Base-by-base conservation (phyloP, 2,797 vertebrate species). In the Pseudochirops cupreus region DNA sequence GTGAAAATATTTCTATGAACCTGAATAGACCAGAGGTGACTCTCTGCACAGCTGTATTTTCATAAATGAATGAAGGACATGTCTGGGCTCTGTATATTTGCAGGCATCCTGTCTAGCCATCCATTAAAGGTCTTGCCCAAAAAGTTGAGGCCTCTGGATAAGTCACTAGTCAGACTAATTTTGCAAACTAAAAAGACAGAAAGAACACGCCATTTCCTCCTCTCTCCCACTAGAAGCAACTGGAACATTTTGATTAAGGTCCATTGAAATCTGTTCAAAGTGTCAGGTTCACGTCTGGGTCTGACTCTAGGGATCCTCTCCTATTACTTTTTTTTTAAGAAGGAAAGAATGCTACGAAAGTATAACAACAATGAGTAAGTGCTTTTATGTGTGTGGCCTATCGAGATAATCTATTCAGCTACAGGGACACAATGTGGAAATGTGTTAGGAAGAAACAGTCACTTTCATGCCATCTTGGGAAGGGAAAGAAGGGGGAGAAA, bases 361-460 rank as follows among this genome's bases (percentile, higher is more conserved):
- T 46, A 82, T 39, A 46, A 4, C 9, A 46, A n/a, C 31, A 59
- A 29, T 31, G 74, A 87, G 39, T 24, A 46, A 50, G 21, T 50
- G 39, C 3, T 87, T 46, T 87, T 87, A 26, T 12, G 3, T 50
- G 74, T 87, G 74, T 87, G 39, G 74, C 39, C 39, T 46, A 24
- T 26, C 50, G 74, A 87, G 18, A 87, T 50, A 26, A 87, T 87
- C 21, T 87, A 95, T 59, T 95, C 91, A 89, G 74, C 0, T 21
- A 92, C 14, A 13, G 29, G 74, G 14, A 93, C 95, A 92, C 50
- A 96, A 53, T 21, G 50, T 96, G 46, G 93, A 96, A 91, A 59
- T 57, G 74, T 91, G 92, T 24, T 95, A 57, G 28, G 82, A 94
- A 97, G 91, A 21, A 95, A 87, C 5, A 90, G 4, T 95, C 92